These are phyloP conservation scores for Philereme vetulata DNA, from an alignment of 2,888 invertebrate species.

Conservation along the genomic window DNA sequence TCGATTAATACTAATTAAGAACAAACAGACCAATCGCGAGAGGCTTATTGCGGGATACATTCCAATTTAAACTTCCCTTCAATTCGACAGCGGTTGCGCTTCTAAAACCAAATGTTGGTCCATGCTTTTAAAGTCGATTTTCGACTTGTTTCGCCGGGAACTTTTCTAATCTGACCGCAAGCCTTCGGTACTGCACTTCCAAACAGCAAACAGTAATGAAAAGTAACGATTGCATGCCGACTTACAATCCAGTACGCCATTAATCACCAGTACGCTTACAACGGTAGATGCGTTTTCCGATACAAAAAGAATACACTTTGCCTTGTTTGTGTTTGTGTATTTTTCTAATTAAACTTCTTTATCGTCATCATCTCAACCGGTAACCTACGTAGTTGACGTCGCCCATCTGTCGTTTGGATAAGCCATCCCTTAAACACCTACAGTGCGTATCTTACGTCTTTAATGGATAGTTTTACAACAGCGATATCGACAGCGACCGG, in stretches of 20 bases:
- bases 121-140: constrained; percentile 81
- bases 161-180: constrained; percentile 82
- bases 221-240: constrained; percentile 82
- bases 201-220: constrained; percentile 80
- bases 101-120: constrained; percentile 81
- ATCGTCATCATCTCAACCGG: too few species aligned
- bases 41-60: constrained; percentile 82
- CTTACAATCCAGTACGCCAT: too few species aligned
- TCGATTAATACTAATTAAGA: constrained; percentile 82
- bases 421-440: too few species aligned
- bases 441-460: too few species aligned
- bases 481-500: too few species aligned
- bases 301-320: constrained; percentile 21
- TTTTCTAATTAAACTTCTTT: background rate
- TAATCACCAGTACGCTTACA: constrained; percentile 67
- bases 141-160: constrained; percentile 75
- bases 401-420: too few species aligned
- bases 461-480: too few species aligned
- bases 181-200: constrained; percentile 77
- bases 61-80: constrained; percentile 83
- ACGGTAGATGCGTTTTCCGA: constrained; percentile 34
- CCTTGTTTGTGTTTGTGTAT: constrained; percentile 20
- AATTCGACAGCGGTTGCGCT: constrained; percentile 68
- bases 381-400: too few species aligned
- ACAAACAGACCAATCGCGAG: constrained; percentile 81